Base-by-base conservation (phyloP, 2,113 vertebrate genomes). In the Gasterosteus nipponicus region DNA sequence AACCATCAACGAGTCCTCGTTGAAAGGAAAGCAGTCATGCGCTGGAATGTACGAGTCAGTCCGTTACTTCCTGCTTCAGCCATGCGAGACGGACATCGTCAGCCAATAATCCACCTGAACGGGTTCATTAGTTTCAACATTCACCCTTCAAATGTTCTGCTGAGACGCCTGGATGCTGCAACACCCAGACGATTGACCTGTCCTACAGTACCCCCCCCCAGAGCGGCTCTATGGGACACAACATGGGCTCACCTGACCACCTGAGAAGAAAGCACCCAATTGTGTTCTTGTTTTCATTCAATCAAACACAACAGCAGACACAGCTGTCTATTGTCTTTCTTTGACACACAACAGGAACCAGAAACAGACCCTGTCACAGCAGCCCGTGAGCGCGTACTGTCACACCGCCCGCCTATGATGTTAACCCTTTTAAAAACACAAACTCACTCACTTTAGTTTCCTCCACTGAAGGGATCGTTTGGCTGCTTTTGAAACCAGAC, bases 21-120 rank as follows among this genome's bases (percentile, higher is more conserved):
- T 35, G 31, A 73, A 78, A 69, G 74, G 68, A 63, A 68, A 1
- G 46, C 60, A 5, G 10, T 14, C 22, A 58, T 59, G 41, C 60
- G 76, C 44, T 29, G 7, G 60, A 18, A 81, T 60, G 71, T 38
- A 76, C 47, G 51, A 15, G 29, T 49, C 49, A 11, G n/a, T 12
- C 22, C 26, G 41, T 44, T 6, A 61, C 44, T 66, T 66, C 54
- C 56, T 22, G 68, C 54, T 44, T 44, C 46, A 33, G 42, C 41
- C 41, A 35, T 8, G 62, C 41, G n/a, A 7, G 35, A 44, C 60
- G 22, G 19, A 58, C 54, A 12, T 5, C 1, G 10, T 38, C n/a
- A 18, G 29, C 60, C 15, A 22, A 15, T 51, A 51, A 22, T 18
- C 16, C 26, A 56, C 22, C 75, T 62, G 53, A 66, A 26, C 60